Conservation (phyloP, 2,888 invertebrate species). For the Athalia rosae region DNA sequence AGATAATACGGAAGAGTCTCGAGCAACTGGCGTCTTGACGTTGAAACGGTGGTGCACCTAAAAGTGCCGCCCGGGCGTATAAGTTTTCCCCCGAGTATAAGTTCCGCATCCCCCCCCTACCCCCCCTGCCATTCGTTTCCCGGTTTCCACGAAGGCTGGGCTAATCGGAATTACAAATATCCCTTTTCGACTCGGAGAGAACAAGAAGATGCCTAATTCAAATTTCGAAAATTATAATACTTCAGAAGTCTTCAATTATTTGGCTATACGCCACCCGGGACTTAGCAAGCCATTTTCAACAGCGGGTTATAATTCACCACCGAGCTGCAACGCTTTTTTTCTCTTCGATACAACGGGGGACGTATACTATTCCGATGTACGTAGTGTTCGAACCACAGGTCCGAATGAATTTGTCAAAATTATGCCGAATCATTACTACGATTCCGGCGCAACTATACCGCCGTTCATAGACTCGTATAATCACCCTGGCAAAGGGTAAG, state of each 20-base stretch:
- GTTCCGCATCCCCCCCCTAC: conserved; percentile 52
- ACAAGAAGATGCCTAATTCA: conserved; percentile 53
- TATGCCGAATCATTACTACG: conserved; percentile 2
- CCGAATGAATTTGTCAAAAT: not conserved
- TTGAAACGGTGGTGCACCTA: conserved; percentile 59
- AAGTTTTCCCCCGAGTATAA: conserved; percentile 57
- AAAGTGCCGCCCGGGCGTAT: conserved; percentile 63
- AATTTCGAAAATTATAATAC: conserved; percentile 58
- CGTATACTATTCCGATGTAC: not conserved
- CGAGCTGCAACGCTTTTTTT: not conserved
- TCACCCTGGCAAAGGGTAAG: conserved; percentile 20
- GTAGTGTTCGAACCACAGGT: no score
- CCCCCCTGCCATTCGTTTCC: not conserved
- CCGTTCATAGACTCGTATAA: conserved; percentile 26
- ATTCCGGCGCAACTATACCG: not conserved
- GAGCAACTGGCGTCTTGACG: conserved; percentile 48
- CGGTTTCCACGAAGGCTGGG: conserved; percentile 40
- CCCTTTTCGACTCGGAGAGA: conserved; percentile 51
- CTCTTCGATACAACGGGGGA: not conserved
- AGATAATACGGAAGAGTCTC: conserved; percentile 31
- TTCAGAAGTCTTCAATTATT: conserved; percentile 34
- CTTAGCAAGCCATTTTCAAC: not conserved
- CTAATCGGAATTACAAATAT: conserved; percentile 72
- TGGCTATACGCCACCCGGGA: not conserved
- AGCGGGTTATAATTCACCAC: not conserved